Evolutionary conservation across 2,888 invertebrate genomes (phyloP).

Genomic region (Hydrotaea cyrtoneurina): DNA sequence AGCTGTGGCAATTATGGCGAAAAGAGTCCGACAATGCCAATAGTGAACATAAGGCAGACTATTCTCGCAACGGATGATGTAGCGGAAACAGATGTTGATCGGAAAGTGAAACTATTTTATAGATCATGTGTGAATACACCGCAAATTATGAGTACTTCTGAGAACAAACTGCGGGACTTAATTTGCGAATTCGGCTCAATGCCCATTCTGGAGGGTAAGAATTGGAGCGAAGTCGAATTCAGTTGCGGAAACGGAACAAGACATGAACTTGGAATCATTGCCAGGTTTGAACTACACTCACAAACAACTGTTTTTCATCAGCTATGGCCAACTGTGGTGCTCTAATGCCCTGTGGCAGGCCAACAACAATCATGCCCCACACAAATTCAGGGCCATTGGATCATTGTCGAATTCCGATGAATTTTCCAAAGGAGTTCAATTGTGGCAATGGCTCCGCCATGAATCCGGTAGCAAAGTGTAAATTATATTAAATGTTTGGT

Average conservation of each 20-base stretch:
- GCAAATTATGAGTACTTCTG: no score
- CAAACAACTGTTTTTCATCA: slow-evolving; percentile 65
- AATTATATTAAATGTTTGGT: no score
- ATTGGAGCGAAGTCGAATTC: slow-evolving; percentile 51
- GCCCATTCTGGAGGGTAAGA: slow-evolving; percentile 10
- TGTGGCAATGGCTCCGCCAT: slow-evolving; percentile 72
- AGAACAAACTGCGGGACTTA: background rate
- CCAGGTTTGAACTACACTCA: slow-evolving; percentile 62
- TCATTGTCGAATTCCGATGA: slow-evolving; percentile 75
- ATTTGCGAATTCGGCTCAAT: background rate
- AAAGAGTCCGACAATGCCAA: slow-evolving; percentile 70
- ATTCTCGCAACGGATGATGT: background rate
- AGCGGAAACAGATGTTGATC: background rate
- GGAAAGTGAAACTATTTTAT: background rate
- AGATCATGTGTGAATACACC: background rate
- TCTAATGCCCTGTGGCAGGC: background rate
- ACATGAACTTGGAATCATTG: background rate
- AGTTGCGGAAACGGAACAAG: slow-evolving; percentile 58
- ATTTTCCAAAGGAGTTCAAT: slow-evolving; percentile 76
- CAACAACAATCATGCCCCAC: slow-evolving; percentile 71
- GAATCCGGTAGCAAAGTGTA: no score
- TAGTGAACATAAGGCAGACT: background rate
- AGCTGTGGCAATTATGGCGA: slow-evolving; percentile 76
- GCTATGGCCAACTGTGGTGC: slow-evolving; percentile 49
- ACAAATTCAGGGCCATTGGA: slow-evolving; percentile 75